phyloP scores from a whole-genome alignment of 2,113 vertebrate genomes.

The Seriola dumerili region DNA sequence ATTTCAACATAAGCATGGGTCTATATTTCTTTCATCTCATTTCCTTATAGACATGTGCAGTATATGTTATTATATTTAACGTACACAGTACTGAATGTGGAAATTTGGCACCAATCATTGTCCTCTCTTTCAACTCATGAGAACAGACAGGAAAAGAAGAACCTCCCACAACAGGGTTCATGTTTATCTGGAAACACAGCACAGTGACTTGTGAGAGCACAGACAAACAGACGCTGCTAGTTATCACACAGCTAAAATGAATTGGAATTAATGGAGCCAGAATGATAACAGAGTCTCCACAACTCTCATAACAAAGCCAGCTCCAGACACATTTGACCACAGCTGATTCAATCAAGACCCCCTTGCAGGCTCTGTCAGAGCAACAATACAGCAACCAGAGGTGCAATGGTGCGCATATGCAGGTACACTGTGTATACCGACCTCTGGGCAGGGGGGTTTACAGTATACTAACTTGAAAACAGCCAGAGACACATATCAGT shows the following conservation, averaged over 20 bases:
- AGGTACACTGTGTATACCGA: neutral
- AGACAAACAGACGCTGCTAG: constrained; percentile 83
- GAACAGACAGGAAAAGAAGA: constrained; percentile 55
- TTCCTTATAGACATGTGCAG: neutral
- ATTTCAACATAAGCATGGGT: neutral
- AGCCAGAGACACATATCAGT: neutral
- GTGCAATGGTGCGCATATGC: neutral
- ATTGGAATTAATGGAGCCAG: constrained; percentile 81
- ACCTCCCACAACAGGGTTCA: constrained; percentile 59
- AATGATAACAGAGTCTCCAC: constrained; percentile 81
- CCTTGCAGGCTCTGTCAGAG: constrained; percentile 38
- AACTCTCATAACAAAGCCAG: constrained; percentile 80
- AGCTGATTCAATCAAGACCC: constrained; percentile 59
- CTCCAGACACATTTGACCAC: constrained; percentile 77
- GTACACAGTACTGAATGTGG: neutral
- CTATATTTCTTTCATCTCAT: constrained; percentile 13
- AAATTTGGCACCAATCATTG: neutral
- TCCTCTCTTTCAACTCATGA: constrained; percentile 60
- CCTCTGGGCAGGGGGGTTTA: neutral
- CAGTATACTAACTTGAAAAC: neutral
- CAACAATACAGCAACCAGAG: constrained; percentile 36
- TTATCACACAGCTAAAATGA: constrained; percentile 84
- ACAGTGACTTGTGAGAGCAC: constrained; percentile 71
- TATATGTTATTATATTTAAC: neutral
- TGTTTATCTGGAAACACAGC: constrained; percentile 76